A percentile compares a stretch with the other conserved stretches of the same genome.
Conservation (phyloP, 2,797 vertebrate species). For the Falco rusticolus region DNA sequence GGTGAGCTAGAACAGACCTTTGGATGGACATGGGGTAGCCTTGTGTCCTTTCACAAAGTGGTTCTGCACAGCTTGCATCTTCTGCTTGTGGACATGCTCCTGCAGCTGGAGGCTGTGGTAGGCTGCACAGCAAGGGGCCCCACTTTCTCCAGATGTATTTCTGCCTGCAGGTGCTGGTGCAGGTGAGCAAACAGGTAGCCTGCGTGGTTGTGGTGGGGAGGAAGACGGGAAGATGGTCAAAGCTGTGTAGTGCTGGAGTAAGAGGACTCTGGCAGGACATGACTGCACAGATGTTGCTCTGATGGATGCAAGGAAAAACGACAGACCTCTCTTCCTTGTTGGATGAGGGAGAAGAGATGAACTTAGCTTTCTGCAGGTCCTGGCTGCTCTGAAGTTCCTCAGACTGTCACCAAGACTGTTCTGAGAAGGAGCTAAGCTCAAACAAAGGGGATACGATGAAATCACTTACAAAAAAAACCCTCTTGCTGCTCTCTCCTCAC, state of each 20-base stretch:
- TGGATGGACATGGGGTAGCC: background rate
- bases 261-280: background rate
- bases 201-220: background rate
- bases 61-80: background rate
- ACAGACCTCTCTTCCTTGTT: background rate
- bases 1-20: background rate
- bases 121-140: background rate
- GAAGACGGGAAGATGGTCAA: background rate
- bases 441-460: background rate
- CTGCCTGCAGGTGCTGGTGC: background rate
- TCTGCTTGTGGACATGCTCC: background rate
- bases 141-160: background rate
- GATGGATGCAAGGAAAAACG: background rate
- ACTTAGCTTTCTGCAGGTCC: background rate
- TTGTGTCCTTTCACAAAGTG: background rate
- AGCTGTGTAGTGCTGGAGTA: background rate
- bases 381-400: background rate
- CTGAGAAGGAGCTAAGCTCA: background rate
- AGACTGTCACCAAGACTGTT: background rate
- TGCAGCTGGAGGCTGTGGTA: background rate
- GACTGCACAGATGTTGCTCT: background rate
- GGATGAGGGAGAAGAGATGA: fast-evolving
- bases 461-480: fast-evolving
- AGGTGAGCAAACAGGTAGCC: background rate
- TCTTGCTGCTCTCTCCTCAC: background rate